Conservation (phyloP, 2,113 vertebrate genomes). For the Oryctolagus cuniculus region mOryCun1.1 NC_091433.1:186822501-186823000, state of each 20-base stretch:
- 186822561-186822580: not conserved
- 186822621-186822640: fast-evolving
- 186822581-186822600: not conserved
- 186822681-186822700: not conserved
- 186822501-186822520: not conserved
- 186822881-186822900: not conserved
- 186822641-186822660: too few species aligned
- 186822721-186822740: not conserved
- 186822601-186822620: not conserved
- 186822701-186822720: not conserved
- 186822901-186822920: not conserved
- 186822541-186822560: too few species aligned
- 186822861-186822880: not conserved
- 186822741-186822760: not conserved
- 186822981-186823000: slow-evolving; percentile 41
- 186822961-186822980: not conserved
- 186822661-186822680: not conserved
- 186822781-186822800: not conserved
- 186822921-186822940: not conserved
- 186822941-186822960: not conserved
- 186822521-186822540: not conserved
- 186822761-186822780: not conserved
- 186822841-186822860: not conserved
- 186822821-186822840: not conserved
- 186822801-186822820: not conserved